phyloP scores from a whole-genome alignment of 2,888 invertebrate species.

The Campaea margaritaria region DNA sequence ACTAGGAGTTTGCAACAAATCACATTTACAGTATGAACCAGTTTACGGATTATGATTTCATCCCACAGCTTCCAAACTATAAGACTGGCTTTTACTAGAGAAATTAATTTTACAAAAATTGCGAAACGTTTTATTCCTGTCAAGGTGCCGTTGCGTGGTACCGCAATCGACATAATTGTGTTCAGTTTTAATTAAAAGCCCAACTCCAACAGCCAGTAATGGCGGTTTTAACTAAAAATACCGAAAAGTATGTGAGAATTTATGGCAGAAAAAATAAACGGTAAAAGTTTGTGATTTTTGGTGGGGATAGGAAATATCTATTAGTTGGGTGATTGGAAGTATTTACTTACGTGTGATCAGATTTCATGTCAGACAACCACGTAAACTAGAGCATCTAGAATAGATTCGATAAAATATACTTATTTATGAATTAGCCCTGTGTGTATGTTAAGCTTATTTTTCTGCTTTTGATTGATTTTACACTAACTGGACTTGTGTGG shows the following conservation, averaged over 20 bases:
- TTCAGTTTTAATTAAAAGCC: constrained; percentile 35
- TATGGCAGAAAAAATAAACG: background rate
- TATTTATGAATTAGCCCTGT: no score
- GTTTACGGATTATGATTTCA: background rate
- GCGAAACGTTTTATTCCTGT: constrained; percentile 28
- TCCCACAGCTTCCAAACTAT: background rate
- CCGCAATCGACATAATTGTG: constrained; percentile 36
- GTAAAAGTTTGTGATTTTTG: background rate
- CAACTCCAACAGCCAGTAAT: constrained; percentile 5
- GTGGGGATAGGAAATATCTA: no score
- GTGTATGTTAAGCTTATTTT: no score
- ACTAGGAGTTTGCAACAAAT: no score
- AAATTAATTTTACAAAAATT: constrained; percentile 32
- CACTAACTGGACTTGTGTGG: no score
- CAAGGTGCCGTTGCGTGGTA: constrained; percentile 17
- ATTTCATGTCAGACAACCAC: no score
- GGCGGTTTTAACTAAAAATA: constrained; percentile 3
- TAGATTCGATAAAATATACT: no score
- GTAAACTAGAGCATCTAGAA: no score
- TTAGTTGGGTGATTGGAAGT: no score
- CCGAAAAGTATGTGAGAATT: constrained; percentile 5
- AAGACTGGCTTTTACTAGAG: constrained; percentile 11
- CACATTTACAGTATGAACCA: no score
- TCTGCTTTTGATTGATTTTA: no score
- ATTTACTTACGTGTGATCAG: no score